Evolutionary conservation across 1,140 invertebrate species (phyloP).

Genomic region (Drosophila lacteicornis): DNA sequence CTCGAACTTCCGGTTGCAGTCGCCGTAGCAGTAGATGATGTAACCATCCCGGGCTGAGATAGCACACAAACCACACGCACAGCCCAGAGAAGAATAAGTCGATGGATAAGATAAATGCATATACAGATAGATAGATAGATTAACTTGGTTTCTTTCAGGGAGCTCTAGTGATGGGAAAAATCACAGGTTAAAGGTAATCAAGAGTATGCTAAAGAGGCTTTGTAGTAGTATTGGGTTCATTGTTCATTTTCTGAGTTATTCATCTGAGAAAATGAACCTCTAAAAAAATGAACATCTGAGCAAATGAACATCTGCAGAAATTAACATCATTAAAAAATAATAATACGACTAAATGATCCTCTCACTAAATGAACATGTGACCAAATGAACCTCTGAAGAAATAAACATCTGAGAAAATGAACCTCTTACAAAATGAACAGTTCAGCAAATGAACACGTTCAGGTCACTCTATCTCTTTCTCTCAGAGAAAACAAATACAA

Average conservation of each 20-base stretch:
- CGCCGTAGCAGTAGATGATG: slow-evolving; percentile 85
- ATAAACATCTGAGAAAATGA: neutral
- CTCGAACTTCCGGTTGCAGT: slow-evolving; percentile 85
- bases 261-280: neutral
- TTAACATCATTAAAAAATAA: neutral
- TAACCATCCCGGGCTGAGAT: slow-evolving; percentile 82
- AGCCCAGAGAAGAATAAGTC: slow-evolving; percentile 27
- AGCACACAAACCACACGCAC: slow-evolving; percentile 28
- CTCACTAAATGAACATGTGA: neutral
- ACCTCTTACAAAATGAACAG: too few species aligned
- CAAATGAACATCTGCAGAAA: neutral
- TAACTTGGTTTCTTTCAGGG: too few species aligned
- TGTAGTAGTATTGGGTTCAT: too few species aligned
- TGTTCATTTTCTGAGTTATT: neutral
- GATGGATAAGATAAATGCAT: slow-evolving; percentile 12
- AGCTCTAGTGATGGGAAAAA: neutral
- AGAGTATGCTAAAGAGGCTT: neutral
- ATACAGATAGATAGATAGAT: slow-evolving; percentile 2
- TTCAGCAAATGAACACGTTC: neutral
- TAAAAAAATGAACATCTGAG: neutral
- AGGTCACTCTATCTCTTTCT: too few species aligned
- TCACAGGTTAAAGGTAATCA: neutral
- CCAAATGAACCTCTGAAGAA: neutral
- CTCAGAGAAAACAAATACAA: too few species aligned
- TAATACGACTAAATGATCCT: neutral